A percentile compares a stretch with the other conserved stretches of the same genome.
phyloP scores from a whole-genome alignment of 2,797 vertebrate genomes.

The Trichosurus vulpecula region DNA sequence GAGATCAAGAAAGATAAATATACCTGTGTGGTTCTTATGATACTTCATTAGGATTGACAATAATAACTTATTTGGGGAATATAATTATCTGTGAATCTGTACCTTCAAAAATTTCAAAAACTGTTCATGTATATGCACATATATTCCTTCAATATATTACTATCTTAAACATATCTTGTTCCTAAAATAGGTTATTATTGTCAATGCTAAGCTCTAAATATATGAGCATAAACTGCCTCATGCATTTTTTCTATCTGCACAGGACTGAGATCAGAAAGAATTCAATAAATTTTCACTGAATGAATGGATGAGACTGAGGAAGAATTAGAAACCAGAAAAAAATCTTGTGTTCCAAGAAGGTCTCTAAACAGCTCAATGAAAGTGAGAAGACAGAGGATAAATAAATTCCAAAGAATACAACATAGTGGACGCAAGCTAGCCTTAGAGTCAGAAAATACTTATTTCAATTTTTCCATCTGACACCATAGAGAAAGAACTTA shows the following conservation, averaged over 20 bases:
- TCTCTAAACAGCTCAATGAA: background rate
- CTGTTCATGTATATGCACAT: too few relatives aligned
- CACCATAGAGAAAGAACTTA: background rate
- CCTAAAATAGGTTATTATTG: too few relatives aligned
- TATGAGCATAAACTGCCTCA: background rate
- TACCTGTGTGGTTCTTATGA: too few relatives aligned
- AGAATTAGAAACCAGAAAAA: conserved; percentile 7
- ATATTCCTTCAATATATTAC: background rate
- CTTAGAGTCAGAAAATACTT: background rate
- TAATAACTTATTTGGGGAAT: too few relatives aligned
- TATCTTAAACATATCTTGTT: background rate
- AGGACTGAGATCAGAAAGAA: background rate
- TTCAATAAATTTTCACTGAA: background rate
- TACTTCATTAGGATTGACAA: too few relatives aligned
- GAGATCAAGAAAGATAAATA: too few relatives aligned
- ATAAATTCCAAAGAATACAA: conserved; percentile 12
- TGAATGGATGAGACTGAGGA: background rate
- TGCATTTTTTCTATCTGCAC: background rate
- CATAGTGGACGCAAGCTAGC: background rate
- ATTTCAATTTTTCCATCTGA: background rate
- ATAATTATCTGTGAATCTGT: too few relatives aligned
- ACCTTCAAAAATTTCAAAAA: too few relatives aligned
- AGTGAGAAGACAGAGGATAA: conserved; percentile 12
- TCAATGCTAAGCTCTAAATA: background rate
- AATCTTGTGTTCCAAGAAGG: conserved; percentile 1